phyloP scores from a whole-genome alignment of 2,113 vertebrate genomes.

The Pangasianodon hypophthalmus region DNA sequence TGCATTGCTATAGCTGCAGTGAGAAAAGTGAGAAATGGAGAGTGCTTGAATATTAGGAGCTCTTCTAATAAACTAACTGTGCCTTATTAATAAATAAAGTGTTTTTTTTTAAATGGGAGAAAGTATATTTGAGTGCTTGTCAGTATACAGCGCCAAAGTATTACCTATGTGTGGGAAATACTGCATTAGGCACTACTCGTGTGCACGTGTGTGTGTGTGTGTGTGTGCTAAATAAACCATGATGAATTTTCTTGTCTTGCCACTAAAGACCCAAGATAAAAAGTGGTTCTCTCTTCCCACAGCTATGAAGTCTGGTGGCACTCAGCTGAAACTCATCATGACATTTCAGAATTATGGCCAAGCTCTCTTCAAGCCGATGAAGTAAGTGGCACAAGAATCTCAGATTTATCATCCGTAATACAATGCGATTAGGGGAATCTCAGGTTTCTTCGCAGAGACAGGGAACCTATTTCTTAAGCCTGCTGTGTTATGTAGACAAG shows the following conservation, averaged over 20 bases:
- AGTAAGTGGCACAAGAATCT: slow-evolving; percentile 79
- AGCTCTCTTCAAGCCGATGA: slow-evolving; percentile 88
- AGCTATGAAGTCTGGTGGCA: slow-evolving; percentile 99
- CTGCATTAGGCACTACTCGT: not conserved
- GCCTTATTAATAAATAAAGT: not conserved
- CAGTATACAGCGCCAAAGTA: not conserved
- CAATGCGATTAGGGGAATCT: not conserved
- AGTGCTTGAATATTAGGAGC: not conserved
- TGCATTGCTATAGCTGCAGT: not conserved
- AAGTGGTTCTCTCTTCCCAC: slow-evolving; percentile 52
- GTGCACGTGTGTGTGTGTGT: slow-evolving; percentile 10
- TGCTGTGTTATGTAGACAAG: not conserved
- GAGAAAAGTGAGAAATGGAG: not conserved
- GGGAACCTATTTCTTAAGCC: not conserved
- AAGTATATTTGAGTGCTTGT: not conserved
- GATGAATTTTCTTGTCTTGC: slow-evolving; percentile 14
- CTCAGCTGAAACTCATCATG: slow-evolving; percentile 97
- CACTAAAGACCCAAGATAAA: not conserved
- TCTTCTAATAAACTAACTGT: not conserved
- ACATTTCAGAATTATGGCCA: slow-evolving; percentile 98
- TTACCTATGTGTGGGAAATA: not conserved
- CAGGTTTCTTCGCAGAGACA: slow-evolving; percentile 13
- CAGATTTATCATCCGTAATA: slow-evolving; percentile 1
- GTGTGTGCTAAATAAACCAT: not conserved
- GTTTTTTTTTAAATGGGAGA: not conserved